phyloP scores from a whole-genome alignment of 2,797 vertebrate species.

The Botia kubotai region DNA sequence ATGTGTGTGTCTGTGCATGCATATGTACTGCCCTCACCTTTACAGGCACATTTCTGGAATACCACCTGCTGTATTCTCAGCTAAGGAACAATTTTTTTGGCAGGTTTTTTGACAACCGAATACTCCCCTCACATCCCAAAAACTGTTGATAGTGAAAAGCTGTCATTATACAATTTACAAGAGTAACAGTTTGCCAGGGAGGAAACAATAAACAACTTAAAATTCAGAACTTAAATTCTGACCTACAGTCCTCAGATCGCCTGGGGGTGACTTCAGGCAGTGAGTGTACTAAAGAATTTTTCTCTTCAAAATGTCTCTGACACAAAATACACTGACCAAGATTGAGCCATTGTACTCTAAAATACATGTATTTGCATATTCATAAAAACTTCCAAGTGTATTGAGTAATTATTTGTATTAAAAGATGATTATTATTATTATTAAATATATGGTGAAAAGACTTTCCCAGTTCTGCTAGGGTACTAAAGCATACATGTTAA shows the following conservation, averaged over 20 bases:
- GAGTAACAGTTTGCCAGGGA: not conserved
- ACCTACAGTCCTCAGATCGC: not conserved
- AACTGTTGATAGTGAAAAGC: not conserved
- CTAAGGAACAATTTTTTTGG: not conserved
- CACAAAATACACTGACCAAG: not conserved
- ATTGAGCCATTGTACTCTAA: not conserved
- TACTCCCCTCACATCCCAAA: not conserved
- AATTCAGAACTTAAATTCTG: too few species aligned
- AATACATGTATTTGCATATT: not conserved
- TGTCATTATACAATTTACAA: conserved; percentile 4
- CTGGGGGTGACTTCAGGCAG: conserved; percentile 10
- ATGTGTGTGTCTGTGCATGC: not conserved
- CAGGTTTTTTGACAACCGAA: not conserved
- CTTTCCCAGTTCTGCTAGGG: too few species aligned
- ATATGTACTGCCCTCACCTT: not conserved
- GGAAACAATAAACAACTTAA: not conserved
- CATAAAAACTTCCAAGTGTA: not conserved
- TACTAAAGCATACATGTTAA: too few species aligned
- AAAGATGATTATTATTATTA: not conserved
- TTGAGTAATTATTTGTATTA: not conserved
- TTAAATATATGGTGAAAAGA: too few species aligned
- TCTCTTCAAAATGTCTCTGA: not conserved
- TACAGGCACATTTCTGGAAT: conserved; percentile 3
- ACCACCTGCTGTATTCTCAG: conserved; percentile 13
- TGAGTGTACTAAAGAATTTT: conserved; percentile 7